phyloP scores from a whole-genome alignment of 92 coral and sea anemone genomes.

The Palythoa heliodiscus region DNA sequence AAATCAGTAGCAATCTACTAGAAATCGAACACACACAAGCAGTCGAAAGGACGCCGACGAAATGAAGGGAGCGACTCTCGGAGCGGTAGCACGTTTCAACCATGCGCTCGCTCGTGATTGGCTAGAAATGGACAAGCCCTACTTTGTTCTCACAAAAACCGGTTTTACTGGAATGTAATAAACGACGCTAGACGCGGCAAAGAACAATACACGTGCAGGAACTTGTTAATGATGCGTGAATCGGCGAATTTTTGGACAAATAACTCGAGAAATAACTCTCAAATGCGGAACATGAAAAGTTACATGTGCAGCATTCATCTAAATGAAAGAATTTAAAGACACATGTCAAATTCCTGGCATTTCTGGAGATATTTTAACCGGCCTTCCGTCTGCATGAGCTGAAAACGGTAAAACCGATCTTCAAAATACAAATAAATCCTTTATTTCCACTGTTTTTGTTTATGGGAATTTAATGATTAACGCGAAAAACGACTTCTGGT shows the following conservation, averaged over 20 bases:
- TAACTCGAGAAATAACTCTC: too few species aligned
- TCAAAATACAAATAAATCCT: too few species aligned
- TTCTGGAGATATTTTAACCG: too few species aligned
- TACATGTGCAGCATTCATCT: too few species aligned
- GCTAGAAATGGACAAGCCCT: slow-evolving; percentile 32
- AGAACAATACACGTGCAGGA: neutral
- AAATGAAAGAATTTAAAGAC: too few species aligned
- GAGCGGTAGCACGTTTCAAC: slow-evolving; percentile 34
- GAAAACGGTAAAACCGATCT: too few species aligned
- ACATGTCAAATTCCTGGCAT: too few species aligned
- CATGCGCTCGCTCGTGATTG: slow-evolving; percentile 40
- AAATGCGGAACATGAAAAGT: too few species aligned
- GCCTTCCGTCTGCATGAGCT: too few species aligned
- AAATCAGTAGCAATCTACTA: slow-evolving; percentile 23
- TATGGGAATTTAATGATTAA: too few species aligned
- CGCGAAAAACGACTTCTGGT: too few species aligned
- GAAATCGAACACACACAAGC: neutral
- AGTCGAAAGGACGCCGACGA: slow-evolving; percentile 38
- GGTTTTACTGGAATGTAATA: slow-evolving; percentile 44
- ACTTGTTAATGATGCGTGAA: neutral
- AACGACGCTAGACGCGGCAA: neutral
- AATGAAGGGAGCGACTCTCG: slow-evolving; percentile 7
- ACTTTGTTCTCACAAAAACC: neutral
- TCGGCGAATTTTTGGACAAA: neutral
- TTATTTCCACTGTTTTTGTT: too few species aligned